Percentiles rank a stretch among this genome's conserved stretches.
These are phyloP conservation scores for Pectinophora gossypiella DNA, from an alignment of 1,140 invertebrate genomes.

Conservation along the genomic window DNA sequence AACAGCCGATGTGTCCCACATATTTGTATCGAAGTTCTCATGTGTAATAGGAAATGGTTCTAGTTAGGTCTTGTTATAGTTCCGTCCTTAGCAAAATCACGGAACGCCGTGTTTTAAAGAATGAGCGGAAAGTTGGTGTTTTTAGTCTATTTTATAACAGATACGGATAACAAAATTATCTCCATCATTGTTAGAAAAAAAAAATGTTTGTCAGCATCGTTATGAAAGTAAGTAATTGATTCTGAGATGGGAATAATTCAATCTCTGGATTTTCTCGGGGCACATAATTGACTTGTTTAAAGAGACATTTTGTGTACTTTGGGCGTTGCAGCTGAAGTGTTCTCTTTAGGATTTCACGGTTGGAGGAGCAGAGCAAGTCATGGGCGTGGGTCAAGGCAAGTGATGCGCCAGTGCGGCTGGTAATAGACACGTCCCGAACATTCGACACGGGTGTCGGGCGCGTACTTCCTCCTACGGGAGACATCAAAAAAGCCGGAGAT, in stretches of 20 bases:
- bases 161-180: too few species aligned
- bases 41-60: neutral
- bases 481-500: neutral
- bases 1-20: too few species aligned
- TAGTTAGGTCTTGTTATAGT: neutral
- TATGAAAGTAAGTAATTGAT: too few species aligned
- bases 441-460: conserved; percentile 50
- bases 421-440: conserved; percentile 49
- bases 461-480: conserved; percentile 43
- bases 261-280: too few species aligned
- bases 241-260: too few species aligned
- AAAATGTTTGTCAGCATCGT: too few species aligned
- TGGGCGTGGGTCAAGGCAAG: neutral
- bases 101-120: neutral
- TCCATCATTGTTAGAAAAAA: too few species aligned
- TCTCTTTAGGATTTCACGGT: neutral
- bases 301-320: neutral
- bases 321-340: neutral
- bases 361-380: neutral
- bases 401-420: too few species aligned
- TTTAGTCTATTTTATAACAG: too few species aligned
- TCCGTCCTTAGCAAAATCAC: neutral
- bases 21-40: too few species aligned
- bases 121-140: neutral
- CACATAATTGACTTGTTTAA: too few species aligned